Evolutionary conservation across 2,113 vertebrate genomes (phyloP).

Genomic region (Trachemys scripta): DNA sequence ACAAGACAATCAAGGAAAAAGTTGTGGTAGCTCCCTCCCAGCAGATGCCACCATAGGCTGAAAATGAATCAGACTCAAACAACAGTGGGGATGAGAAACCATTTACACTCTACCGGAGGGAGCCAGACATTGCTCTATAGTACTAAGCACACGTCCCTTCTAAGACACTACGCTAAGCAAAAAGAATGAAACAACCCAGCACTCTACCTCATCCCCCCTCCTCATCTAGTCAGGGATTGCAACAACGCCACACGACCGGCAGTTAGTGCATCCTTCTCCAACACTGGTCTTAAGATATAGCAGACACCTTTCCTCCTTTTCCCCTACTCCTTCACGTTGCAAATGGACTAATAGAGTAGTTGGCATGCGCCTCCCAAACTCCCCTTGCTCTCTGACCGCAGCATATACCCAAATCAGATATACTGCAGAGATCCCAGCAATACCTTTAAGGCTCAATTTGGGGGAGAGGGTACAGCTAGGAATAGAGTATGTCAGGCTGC

Average conservation of each 20-base stretch:
- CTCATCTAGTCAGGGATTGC: accelerated
- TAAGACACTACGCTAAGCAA: accelerated
- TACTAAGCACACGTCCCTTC: accelerated
- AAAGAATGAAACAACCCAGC: accelerated
- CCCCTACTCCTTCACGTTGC: accelerated
- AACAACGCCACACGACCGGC: not conserved
- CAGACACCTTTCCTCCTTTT: accelerated
- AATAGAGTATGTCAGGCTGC: accelerated
- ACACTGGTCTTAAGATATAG: accelerated
- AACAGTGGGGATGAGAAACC: accelerated
- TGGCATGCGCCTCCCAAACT: too few relatives aligned
- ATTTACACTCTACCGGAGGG: accelerated
- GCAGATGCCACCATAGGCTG: accelerated
- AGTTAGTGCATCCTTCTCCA: accelerated
- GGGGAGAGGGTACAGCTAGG: not conserved
- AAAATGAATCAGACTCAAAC: not conserved
- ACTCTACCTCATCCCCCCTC: not conserved
- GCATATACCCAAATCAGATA: not conserved
- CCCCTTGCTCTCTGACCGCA: not conserved
- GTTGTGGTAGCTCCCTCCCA: not conserved
- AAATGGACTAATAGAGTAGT: accelerated
- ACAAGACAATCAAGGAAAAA: not conserved
- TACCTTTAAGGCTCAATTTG: not conserved
- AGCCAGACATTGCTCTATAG: accelerated
- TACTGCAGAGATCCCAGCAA: accelerated